Percentiles rank a stretch among this genome's conserved stretches.
Conservation (phyloP, 2,113 vertebrate genomes). For the Thunnus thynnus region DNA sequence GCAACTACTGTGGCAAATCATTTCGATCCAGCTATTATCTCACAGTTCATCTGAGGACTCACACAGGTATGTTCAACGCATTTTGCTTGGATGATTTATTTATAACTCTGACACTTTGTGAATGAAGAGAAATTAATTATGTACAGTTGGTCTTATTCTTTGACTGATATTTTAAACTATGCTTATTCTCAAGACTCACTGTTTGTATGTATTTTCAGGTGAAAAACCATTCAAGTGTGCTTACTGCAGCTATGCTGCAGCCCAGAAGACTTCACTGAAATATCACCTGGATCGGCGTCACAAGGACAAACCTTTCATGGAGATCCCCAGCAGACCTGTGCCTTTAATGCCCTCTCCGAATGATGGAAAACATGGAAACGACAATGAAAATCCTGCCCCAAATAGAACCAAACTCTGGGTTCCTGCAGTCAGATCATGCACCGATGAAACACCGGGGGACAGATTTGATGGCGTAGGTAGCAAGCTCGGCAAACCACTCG, state of each 20-base stretch:
- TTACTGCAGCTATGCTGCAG: constrained; percentile 96
- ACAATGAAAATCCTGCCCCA: constrained; percentile 52
- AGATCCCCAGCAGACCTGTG: constrained; percentile 70
- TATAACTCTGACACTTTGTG: not conserved
- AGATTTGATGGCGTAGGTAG: constrained; percentile 11
- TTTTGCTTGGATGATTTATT: not conserved
- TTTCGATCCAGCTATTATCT: constrained; percentile 99
- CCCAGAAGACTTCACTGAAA: constrained; percentile 96
- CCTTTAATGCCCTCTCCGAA: constrained; percentile 50
- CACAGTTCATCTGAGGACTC: constrained; percentile 98
- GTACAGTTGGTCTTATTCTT: not conserved
- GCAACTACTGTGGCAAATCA: constrained; percentile 95
- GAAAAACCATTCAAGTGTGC: constrained; percentile 98
- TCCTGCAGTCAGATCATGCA: not conserved
- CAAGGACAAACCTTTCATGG: constrained; percentile 88
- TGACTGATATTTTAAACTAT: not conserved
- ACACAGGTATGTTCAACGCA: constrained; percentile 89
- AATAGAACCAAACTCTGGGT: constrained; percentile 84
- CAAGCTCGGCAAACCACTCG: constrained; percentile 39
- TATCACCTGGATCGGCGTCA: constrained; percentile 96
- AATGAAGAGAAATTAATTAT: not conserved
- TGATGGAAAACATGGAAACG: constrained; percentile 49
- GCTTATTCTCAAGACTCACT: not conserved
- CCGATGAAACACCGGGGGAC: constrained; percentile 38
- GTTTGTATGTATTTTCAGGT: constrained; percentile 82